A percentile compares a stretch with the other conserved stretches of the same genome.
These are phyloP conservation scores for Megaustenia siamemsis DNA, from an alignment of 2,888 invertebrate species.

Conservation along the genomic window DNA sequence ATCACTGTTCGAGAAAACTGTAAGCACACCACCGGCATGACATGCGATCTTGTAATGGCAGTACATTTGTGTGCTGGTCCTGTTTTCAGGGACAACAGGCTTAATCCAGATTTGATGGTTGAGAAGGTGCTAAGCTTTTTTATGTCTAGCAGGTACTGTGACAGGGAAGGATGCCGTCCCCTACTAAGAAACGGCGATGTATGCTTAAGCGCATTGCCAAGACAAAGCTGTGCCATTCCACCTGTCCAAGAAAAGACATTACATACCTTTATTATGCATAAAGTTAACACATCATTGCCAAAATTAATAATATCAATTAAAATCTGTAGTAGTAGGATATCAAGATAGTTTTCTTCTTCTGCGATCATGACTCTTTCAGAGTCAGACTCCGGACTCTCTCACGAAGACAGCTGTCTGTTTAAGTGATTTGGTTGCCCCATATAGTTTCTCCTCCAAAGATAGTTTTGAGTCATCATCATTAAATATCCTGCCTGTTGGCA, in stretches of 20 bases:
- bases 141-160: not conserved
- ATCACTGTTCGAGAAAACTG: constrained; percentile 31
- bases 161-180: not conserved
- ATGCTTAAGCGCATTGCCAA: constrained; percentile 2
- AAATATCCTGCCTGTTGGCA: too few relatives aligned
- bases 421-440: too few relatives aligned
- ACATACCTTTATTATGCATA: not conserved
- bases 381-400: too few relatives aligned
- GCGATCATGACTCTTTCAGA: too few relatives aligned
- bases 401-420: too few relatives aligned
- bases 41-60: not conserved
- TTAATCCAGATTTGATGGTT: not conserved
- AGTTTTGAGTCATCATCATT: too few relatives aligned
- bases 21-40: not conserved
- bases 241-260: not conserved
- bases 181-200: not conserved
- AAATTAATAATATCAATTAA: too few relatives aligned
- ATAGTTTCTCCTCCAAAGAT: too few relatives aligned
- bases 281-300: not conserved
- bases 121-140: not conserved
- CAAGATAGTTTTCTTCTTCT: too few relatives aligned
- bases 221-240: constrained; percentile 8
- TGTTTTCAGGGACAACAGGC: not conserved
- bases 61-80: not conserved
- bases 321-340: too few relatives aligned